Base-by-base conservation (phyloP, 1,140 invertebrate genomes). In the Drosophila rhopaloa region DNA sequence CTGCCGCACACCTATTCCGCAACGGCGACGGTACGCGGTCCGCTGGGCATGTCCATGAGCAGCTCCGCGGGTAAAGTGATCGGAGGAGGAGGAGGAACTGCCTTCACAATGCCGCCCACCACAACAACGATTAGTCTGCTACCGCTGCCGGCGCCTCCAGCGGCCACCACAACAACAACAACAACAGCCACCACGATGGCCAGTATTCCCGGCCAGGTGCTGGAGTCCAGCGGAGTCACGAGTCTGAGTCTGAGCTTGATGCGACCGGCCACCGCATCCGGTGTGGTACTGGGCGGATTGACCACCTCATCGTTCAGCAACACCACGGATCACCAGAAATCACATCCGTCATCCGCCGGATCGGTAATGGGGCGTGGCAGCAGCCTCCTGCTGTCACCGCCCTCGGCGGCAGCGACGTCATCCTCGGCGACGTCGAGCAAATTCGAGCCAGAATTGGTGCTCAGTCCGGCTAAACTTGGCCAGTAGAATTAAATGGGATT, bases 401-500 rank as follows among this genome's bases (percentile, higher is more conserved):
- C 78, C 4, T 24, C 68, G 29, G 41, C 65, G 40, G n/a, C 35
- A 19, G 29, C 57, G 32, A 16, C 72, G 48, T 32, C 48, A n/a
- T 48, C 44, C 11, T 27, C 57, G 41, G 40, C 79, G 44, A 50
- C 79, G 19, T 35, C 74, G 24, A 89, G 75, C 62, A 82, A 84
- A 83, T 81, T 84, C 50, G 92, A 92, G 77, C 81, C 92, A 41
- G 92, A 92, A 61, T 55, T 92, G 59, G 80, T 92, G 70, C 79
- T 92, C 59, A 92, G 92, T 83, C 92, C 92, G 60, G 88, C 92
- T 27, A 92, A 92, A 63, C 84, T 92, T 53, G 91, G 92, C 35
- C 92, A 92, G 59, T 91, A 91, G 66, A 68, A 70, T 58, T 51
- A 51, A 48, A 57, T 62, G 70, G 48, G 65, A 57, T 44, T 63